Evolutionary conservation across 2,888 invertebrate genomes (phyloP).

Genomic region (Hylaea fasciaria): DNA sequence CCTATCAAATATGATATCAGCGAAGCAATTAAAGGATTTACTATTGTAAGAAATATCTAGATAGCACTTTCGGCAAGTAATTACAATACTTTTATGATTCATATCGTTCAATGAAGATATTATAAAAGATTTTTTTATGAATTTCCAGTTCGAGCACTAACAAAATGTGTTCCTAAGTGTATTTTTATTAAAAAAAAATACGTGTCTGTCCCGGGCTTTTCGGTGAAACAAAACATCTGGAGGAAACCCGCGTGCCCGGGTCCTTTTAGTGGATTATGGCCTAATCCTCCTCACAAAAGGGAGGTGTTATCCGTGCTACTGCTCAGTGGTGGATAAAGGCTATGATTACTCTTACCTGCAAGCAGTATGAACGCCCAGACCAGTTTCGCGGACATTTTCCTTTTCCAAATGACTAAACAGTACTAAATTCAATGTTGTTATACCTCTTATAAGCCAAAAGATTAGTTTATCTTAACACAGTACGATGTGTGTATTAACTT

Average conservation of each 20-base stretch:
- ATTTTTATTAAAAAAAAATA: no score
- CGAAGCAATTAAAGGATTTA: slow-evolving; percentile 13
- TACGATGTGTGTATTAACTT: not conserved
- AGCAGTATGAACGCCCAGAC: slow-evolving; percentile 20
- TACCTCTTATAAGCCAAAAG: slow-evolving; percentile 19
- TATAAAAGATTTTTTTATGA: no score
- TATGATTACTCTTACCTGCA: slow-evolving; percentile 6
- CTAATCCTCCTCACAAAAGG: no score
- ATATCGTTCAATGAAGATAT: not conserved
- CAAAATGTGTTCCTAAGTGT: no score
- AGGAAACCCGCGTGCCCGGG: no score
- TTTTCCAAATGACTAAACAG: slow-evolving; percentile 9
- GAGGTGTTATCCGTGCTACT: no score
- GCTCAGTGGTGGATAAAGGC: no score
- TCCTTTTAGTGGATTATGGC: no score
- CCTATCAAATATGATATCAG: slow-evolving; percentile 6
- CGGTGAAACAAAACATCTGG: no score
- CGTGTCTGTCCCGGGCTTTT: no score
- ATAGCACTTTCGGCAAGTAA: not conserved
- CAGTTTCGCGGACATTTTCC: slow-evolving; percentile 16
- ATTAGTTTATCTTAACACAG: slow-evolving; percentile 17
- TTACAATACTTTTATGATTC: not conserved
- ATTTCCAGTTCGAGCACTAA: no score
- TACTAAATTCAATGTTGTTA: slow-evolving; percentile 1
- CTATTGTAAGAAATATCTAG: not conserved